Evolutionary conservation across 2,113 vertebrate species (phyloP).

Genomic region (Hepsetus odoe): DNA sequence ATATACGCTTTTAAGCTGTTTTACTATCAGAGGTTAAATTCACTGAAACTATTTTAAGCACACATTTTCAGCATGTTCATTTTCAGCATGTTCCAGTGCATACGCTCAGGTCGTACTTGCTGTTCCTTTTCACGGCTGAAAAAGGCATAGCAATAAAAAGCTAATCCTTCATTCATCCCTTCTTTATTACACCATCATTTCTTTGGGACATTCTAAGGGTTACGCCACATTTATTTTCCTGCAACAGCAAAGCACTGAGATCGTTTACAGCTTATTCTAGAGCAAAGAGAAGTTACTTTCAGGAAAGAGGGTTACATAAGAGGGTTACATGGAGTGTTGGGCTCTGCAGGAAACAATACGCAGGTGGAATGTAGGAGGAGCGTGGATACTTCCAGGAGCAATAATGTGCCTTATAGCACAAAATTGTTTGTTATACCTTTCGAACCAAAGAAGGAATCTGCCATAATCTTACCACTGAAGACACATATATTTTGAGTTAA

Average conservation of each 20-base stretch:
- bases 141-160: background rate
- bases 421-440: too few species aligned
- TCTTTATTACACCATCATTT: background rate
- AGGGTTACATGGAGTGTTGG: background rate
- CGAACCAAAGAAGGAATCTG: too few species aligned
- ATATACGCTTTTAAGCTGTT: background rate
- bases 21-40: background rate
- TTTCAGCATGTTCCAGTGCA: background rate
- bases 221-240: background rate
- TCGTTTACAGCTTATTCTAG: background rate
- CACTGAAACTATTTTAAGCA: background rate
- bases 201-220: background rate
- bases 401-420: too few species aligned
- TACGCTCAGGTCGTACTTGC: too few species aligned
- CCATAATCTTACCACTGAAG: too few species aligned
- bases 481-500: too few species aligned
- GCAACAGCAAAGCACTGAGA: background rate
- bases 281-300: background rate
- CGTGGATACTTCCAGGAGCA: background rate
- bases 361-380: background rate
- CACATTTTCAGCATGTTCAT: background rate
- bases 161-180: background rate
- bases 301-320: conserved; percentile 3
- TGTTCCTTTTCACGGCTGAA: background rate
- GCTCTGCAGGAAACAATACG: background rate